phyloP scores from a whole-genome alignment of 2,888 invertebrate genomes.

The Xanthia icteritia region DNA sequence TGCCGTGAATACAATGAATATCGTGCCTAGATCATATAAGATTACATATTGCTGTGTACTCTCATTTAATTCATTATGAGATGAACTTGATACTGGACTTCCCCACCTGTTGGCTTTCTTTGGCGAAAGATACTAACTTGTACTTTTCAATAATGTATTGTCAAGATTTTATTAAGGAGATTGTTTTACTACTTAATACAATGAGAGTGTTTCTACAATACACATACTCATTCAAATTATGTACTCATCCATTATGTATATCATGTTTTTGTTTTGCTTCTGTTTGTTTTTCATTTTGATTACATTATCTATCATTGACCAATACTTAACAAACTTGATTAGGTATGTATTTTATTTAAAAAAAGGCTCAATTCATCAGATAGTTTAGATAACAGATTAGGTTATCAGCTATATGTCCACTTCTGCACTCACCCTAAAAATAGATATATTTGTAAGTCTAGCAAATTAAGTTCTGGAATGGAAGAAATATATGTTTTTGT shows the following conservation, averaged over 20 bases:
- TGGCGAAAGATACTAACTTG: constrained; percentile 45
- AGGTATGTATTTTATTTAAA: background rate
- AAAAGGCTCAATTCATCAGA: background rate
- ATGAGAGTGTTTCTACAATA: constrained; percentile 37
- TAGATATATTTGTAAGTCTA: background rate
- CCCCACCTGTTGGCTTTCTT: constrained; percentile 45
- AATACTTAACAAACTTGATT: constrained; percentile 15
- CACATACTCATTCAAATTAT: constrained; percentile 30
- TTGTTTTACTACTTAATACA: constrained; percentile 41
- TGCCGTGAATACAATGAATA: constrained; percentile 85
- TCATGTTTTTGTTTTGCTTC: constrained; percentile 28
- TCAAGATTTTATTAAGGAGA: constrained; percentile 35
- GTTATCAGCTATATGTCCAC: background rate
- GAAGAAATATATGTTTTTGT: background rate
- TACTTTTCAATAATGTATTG: constrained; percentile 44
- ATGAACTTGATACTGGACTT: constrained; percentile 28
- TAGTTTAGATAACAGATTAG: background rate
- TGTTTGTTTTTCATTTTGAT: constrained; percentile 18
- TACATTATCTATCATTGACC: constrained; percentile 2
- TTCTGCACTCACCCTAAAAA: background rate
- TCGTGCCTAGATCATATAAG: constrained; percentile 82
- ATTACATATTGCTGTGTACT: constrained; percentile 79
- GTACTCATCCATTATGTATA: constrained; percentile 19
- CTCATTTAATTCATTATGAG: constrained; percentile 58
- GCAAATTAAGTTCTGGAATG: background rate